phyloP scores from a whole-genome alignment of 2,797 vertebrate genomes.

The Sitta carolinensis region DNA sequence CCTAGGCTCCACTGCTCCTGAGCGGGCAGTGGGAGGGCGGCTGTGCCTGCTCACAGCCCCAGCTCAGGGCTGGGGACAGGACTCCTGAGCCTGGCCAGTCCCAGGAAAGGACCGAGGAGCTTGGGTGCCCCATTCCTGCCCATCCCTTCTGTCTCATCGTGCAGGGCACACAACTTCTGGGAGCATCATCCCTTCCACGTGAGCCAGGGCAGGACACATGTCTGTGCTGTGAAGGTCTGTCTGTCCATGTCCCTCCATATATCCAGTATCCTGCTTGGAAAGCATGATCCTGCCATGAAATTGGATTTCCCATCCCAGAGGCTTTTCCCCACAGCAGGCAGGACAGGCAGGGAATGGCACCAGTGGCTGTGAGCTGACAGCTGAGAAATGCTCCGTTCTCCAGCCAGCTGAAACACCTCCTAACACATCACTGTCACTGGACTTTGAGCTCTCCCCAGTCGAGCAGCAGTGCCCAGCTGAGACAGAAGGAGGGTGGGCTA shows the following conservation, averaged over 20 bases:
- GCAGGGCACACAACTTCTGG: neutral
- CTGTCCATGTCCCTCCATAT: neutral
- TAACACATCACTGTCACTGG: neutral
- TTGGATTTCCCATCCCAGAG: neutral
- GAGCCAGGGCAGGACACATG: neutral
- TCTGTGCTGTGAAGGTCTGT: neutral
- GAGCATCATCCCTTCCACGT: neutral
- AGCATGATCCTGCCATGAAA: neutral
- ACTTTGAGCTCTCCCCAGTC: neutral
- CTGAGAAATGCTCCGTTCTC: neutral
- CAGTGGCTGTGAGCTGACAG: neutral
- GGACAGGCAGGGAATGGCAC: neutral
- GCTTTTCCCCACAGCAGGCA: neutral
- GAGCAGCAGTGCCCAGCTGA: neutral
- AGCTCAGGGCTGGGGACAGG: neutral
- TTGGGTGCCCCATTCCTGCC: neutral
- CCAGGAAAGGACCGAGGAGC: neutral
- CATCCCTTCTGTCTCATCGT: accelerated
- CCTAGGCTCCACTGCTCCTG: neutral
- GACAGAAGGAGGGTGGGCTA: neutral
- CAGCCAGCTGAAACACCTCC: neutral
- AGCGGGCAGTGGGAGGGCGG: accelerated
- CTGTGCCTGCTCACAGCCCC: neutral
- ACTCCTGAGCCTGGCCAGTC: neutral
- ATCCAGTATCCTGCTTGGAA: neutral